phyloP scores from a whole-genome alignment of 2,888 invertebrate species.

The Apodemia duryi region DNA sequence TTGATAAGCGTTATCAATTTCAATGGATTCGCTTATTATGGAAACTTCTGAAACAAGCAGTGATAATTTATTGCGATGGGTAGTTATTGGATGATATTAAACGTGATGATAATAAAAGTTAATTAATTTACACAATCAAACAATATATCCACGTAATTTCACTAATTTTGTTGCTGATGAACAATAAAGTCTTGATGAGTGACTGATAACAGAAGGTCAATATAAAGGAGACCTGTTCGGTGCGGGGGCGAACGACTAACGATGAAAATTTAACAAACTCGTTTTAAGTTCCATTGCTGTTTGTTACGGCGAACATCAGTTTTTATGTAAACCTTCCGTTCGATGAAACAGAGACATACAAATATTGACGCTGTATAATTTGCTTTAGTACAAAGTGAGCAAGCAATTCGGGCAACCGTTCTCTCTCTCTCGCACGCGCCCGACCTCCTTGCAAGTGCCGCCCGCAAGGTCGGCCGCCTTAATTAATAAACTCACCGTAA shows the following conservation, averaged over 20 bases:
- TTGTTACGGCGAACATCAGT: background rate
- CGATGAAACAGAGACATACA: constrained; percentile 10
- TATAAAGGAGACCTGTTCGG: constrained; percentile 62
- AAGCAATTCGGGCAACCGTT: constrained; percentile 24
- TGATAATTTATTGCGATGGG: constrained; percentile 17
- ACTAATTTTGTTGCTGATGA: constrained; percentile 7
- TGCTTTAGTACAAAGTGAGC: constrained; percentile 27
- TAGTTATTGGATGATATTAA: constrained; percentile 15
- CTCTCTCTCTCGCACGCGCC: constrained; percentile 55
- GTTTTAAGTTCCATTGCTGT: constrained; percentile 15
- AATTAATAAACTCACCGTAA: constrained; percentile 79
- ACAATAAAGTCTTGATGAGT: constrained; percentile 19
- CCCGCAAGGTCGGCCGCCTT: constrained; percentile 77
- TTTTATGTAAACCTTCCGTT: background rate
- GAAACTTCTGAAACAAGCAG: constrained; percentile 17
- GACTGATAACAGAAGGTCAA: constrained; percentile 73
- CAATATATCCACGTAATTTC: constrained; percentile 1
- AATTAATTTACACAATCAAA: constrained; percentile 11
- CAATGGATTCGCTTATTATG: constrained; percentile 22
- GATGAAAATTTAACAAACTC: constrained; percentile 16
- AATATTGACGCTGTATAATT: constrained; percentile 5
- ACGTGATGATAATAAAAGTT: background rate
- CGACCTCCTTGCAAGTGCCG: constrained; percentile 77
- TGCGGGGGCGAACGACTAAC: constrained; percentile 15
- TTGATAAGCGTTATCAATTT: constrained; percentile 27